Percentiles rank a stretch among this genome's conserved stretches.
Conservation (phyloP, 2,113 vertebrate genomes). For the Otolemur garnettii region DNA sequence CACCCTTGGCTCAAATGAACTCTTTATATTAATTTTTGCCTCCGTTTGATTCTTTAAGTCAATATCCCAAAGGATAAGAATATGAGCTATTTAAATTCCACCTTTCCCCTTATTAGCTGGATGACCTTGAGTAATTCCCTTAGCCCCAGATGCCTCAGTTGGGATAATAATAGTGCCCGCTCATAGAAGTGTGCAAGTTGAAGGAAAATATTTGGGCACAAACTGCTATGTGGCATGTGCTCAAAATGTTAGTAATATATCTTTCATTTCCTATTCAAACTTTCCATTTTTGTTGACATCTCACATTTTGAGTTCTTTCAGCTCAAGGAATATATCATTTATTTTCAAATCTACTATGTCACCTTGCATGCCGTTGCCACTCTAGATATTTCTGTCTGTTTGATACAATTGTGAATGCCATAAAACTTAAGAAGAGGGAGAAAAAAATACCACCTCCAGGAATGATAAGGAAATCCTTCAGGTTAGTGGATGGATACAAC, state of each 20-base stretch:
- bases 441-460: background rate
- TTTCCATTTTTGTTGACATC: background rate
- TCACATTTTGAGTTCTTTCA: conserved; percentile 30
- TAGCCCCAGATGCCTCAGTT: conserved; percentile 29
- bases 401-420: background rate
- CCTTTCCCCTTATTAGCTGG: background rate
- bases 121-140: background rate
- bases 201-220: background rate
- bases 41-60: background rate
- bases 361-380: conserved; percentile 16
- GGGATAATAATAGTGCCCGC: background rate
- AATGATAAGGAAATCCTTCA: background rate
- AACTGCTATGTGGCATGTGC: background rate
- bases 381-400: conserved; percentile 38
- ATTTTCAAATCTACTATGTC: conserved; percentile 41
- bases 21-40: background rate
- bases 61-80: background rate
- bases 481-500: background rate
- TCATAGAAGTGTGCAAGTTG: background rate
- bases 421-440: background rate
- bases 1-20: background rate
- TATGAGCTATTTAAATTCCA: background rate
- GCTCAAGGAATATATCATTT: conserved; percentile 21
- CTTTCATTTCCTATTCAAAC: conserved; percentile 42
- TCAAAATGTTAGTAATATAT: conserved; percentile 13